Base-by-base conservation (phyloP, 2,113 vertebrate species). In the Oxygymnocypris stewartii region DNA sequence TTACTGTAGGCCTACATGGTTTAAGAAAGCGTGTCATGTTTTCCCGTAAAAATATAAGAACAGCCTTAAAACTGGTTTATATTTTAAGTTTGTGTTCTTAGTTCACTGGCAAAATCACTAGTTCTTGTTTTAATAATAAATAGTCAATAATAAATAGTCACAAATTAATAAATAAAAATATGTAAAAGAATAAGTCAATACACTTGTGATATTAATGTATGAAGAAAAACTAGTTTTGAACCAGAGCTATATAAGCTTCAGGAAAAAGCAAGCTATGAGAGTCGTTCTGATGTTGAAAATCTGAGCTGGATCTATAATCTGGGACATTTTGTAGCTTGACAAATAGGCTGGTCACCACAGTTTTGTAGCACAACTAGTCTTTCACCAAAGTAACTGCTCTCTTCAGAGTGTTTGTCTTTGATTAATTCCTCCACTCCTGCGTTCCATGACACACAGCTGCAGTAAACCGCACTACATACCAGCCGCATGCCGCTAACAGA, bases 401-500 rank as follows among this genome's bases (percentile, higher is more conserved):
- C 35, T 59, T 79, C 18, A 79, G 31, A 1, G 54, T 61, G 77
- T 40, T 31, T 57, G 51, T n/a, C 18, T 11, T 23, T 44, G 79
- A 81, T 81, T 65, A n/a, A 81, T 65, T 81, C 57, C 40, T 81
- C 79, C 13, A 65, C 35, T 16, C 37, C 54, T 63, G 49, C 28
- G 28, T 12, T 71, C 44, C 44, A 71, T n/a, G 59, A 85, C 61
- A 37, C 20, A 67, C 20, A 57, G 75, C 49, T 57, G 76, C 25
- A 54, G 76, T 79, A 85, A 83, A 61, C 18, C 49, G 1, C 5
- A 10, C 3, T 67, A 84, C 54, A 87, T 78, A 86, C n/a, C 35
- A 83, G 57, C 42, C 73, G 11, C 31, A 80, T 40, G 75, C 65
- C 74, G 59, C 81, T 84, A 54, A 79, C 86, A 90, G 87, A 85